Evolutionary conservation across 2,888 invertebrate species (phyloP), one percentile per base, ranked within the genome.

Genomic region (Acleris laterana): DNA sequence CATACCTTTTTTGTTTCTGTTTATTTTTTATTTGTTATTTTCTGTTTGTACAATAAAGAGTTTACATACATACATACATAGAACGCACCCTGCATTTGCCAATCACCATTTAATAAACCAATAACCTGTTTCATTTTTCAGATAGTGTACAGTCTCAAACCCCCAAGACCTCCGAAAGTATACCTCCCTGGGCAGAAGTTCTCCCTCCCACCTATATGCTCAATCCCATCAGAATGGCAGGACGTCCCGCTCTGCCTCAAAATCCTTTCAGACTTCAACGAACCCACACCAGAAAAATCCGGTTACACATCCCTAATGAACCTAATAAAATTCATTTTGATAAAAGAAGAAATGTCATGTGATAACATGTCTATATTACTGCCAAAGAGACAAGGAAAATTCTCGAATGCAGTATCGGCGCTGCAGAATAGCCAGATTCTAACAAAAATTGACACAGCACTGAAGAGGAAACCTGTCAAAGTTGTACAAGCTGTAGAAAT

Each of bases 261-360:
- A 60, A 49, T 63, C 2, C 38, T 68, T 1, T 11, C 55, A 7
- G 59, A 68, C 20, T 42, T 32, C 46, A 25, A 59, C 1, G 59
- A 59, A 16, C 48, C 62, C 1, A 49, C 50, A 1, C 68, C 48
- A 22, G 59, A 63, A 7, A 59, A 55, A 20, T 62, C 68, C 6
- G 48, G 59, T 0, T 63, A 63, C 46, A 59, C 44, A 13, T 60
- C 68, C 1, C 46, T 63, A 0, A 63, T 63, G 0, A 68, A 68
- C 32, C 32, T 68, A 3, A 59, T 68, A 5, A 68, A 68, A 11
- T 68, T 68, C 25, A 60, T 68, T 16, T 13, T 63, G n/a, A 55
- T 62, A 7, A 68, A 68, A 56, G 68, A 68, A 60, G 59, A 66
- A 11, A 22, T 66, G 17, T 25, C 61, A 4, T 61, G 65, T 16